Base-by-base conservation (phyloP, 2,888 invertebrate genomes). In the Agonopterix arenella region DNA sequence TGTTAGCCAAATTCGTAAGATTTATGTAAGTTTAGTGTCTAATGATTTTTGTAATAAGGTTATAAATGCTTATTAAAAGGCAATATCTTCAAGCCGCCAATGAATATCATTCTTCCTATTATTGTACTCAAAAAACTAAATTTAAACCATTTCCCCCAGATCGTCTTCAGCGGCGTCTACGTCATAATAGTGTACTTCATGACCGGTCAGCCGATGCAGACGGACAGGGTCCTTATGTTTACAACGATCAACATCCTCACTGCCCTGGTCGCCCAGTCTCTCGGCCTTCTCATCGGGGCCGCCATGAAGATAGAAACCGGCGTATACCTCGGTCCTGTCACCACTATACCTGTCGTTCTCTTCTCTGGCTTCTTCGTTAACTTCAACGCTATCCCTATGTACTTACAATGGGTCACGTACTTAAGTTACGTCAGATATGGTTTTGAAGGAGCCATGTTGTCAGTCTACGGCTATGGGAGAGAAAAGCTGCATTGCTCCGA, bases 301-400 rank as follows among this genome's bases (percentile, higher is more conserved):
- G 97, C 94, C 18, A 95, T 97, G 90, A 94, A 94, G 71, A 93
- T 97, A 47, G 96, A 97, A 76, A 92, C 93, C 9, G 94, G 93
- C 0, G 93, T 94, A 37, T 94, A 93, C 66, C 76, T 92, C 10
- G 98, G 97, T 4, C 98, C 98, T 36, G 96, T 98, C 40, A 94
- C 96, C 54, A 94, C 95, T 48, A 97, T 98, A 60, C 98, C 98
- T 9, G 94, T 97, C 50, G 94, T 98, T 45, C 90, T 98, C 36
- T 98, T 98, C 86, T 97, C 97, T 37, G 98, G 98, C 7, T 98
- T 98, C 90, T 98, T 98, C 83, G 96, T 97, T 46, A 97, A 96
- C 76, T 94, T 97, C 78, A 93, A 95, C 75, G 97, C 97, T 42
- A 96, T 98, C 72, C 98, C 98, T 2, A 90, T 91, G 49, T 98